Evolutionary conservation across 1,140 invertebrate genomes (phyloP).

Genomic region (Tachypleus tridentatus): DNA sequence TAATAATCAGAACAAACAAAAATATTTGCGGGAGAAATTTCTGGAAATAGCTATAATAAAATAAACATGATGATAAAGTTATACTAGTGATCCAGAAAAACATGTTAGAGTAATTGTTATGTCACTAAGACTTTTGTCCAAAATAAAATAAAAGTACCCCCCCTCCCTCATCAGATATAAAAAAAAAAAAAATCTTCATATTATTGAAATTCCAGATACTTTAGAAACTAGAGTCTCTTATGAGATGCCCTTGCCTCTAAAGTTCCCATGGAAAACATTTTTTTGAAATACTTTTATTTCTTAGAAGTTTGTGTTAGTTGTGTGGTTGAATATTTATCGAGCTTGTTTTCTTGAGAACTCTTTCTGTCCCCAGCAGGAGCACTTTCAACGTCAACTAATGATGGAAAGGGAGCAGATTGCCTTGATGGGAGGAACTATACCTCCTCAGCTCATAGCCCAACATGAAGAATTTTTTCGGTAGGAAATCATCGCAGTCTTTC

Average conservation of each 20-base stretch:
- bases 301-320: background rate
- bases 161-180: too few species aligned
- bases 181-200: too few species aligned
- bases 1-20: too few species aligned
- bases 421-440: constrained; percentile 33
- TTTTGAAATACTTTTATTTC: background rate
- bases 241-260: background rate
- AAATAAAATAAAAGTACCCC: too few species aligned
- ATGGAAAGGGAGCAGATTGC: constrained; percentile 55
- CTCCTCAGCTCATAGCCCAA: constrained; percentile 42
- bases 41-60: too few species aligned
- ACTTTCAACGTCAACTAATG: constrained; percentile 62
- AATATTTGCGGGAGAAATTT: too few species aligned
- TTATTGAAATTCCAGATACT: background rate
- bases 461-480: constrained; percentile 72
- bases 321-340: background rate
- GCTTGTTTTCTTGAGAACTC: background rate
- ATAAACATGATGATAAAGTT: too few species aligned
- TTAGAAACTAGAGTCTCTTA: background rate
- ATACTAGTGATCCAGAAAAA: too few species aligned
- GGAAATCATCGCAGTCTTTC: background rate
- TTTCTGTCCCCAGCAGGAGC: constrained; percentile 40
- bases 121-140: too few species aligned
- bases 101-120: too few species aligned
- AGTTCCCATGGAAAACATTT: background rate